phyloP scores from a whole-genome alignment of 2,888 invertebrate genomes.

The Erynnis tages region DNA sequence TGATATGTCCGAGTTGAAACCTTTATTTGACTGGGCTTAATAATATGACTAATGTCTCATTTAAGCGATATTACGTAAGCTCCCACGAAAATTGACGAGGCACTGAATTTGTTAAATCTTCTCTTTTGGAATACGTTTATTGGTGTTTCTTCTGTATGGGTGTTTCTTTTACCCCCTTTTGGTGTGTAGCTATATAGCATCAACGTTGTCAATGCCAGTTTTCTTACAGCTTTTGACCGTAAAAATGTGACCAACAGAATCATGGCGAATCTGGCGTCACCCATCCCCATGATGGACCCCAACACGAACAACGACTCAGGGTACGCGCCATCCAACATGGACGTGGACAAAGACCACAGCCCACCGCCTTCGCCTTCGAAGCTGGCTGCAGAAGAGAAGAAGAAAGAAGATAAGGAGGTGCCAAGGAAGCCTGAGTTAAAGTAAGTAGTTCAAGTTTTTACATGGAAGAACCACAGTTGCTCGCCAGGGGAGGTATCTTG shows the following conservation, averaged over 20 bases:
- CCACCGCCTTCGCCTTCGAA: constrained; percentile 71
- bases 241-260: constrained; percentile 45
- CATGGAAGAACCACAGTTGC: background rate
- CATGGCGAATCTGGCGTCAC: constrained; percentile 77
- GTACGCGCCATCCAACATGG: constrained; percentile 86
- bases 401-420: constrained; percentile 42
- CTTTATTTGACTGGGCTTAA: no score
- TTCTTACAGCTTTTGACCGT: background rate
- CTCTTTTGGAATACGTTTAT: no score
- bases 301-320: constrained; percentile 93
- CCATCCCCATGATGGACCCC: constrained; percentile 85
- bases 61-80: no score
- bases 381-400: constrained; percentile 40
- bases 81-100: no score
- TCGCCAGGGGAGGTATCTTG: no score
- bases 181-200: no score
- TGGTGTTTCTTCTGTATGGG: no score
- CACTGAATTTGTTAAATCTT: no score
- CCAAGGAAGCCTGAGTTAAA: constrained; percentile 68
- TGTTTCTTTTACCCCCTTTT: no score
- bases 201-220: no score
- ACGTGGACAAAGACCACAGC: constrained; percentile 83
- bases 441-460: constrained; percentile 43
- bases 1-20: no score
- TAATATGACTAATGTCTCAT: no score